Evolutionary conservation across 2,797 vertebrate species (phyloP), one percentile per base, ranked within the genome.

Genomic region (Sebastes minor): DNA sequence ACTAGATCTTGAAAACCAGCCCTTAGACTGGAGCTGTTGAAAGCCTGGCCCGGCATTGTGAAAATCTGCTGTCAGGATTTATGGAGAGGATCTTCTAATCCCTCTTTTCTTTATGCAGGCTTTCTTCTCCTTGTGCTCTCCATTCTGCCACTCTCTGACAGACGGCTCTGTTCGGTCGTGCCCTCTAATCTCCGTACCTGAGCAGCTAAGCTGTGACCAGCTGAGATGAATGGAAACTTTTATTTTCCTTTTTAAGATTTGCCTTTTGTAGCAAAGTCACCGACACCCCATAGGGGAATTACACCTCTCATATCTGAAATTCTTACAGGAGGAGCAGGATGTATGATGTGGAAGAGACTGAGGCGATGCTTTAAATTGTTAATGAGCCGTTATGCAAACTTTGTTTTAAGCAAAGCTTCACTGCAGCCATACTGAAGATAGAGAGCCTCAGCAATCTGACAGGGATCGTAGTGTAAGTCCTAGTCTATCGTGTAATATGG

Each of bases 1-100:
- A 32, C 67, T 85, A 76, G 56, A 76, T 87, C 30, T 62, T 78
- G 71, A 69, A 76, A 74, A 67, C 65, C 22, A 60, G 53, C 49
- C 64, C 35, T 86, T 70, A 68, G 80, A 78, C 25, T 52, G 25
- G 28, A 71, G 42, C 74, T 75, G 66, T 57, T 74, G 71, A 82
- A 82, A 82, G 80, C 63, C 63, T 38, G 53, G 57, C 56, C 62
- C 30, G 61, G 78, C 69, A 63, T 76, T 85, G 74, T 81, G 76
- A 74, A 91, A 88, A 83, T 88, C 69, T 91, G 85, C 86, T 63
- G 83, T 92, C 88, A 90, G 81, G 81, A 89, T 77, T 79, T 89
- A 78, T 78, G 76, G 87, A 88, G 86, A 85, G 65, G 78, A 88
- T 89, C 83, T 85, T 86, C 79, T 92, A 93, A 84, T 92, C 89